These are phyloP conservation scores for Hypselothyrea guttata DNA, from an alignment of 2,888 invertebrate genomes.

Conservation along the genomic window DNA sequence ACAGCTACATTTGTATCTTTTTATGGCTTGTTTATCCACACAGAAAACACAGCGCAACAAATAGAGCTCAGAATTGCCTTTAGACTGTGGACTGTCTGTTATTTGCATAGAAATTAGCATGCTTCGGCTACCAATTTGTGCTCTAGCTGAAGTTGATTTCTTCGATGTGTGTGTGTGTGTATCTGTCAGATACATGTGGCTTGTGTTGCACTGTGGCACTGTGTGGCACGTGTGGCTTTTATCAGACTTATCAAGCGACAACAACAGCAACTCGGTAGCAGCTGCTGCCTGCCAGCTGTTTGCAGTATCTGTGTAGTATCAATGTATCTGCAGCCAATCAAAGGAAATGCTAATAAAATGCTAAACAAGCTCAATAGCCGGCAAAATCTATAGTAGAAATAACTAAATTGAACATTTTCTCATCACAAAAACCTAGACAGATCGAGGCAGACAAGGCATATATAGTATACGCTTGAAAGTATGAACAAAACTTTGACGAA, in stretches of 20 bases:
- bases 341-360: conserved; percentile 55
- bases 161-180: too few relatives aligned
- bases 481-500: background rate
- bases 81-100: conserved; percentile 3
- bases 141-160: too few relatives aligned
- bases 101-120: conserved; percentile 43
- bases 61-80: conserved; percentile 32
- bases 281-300: conserved; percentile 9
- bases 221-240: too few relatives aligned
- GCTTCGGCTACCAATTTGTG: background rate
- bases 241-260: background rate
- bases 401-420: too few relatives aligned
- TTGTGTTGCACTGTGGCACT: too few relatives aligned
- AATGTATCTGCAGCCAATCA: conserved; percentile 45
- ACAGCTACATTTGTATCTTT: conserved; percentile 20
- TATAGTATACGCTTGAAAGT: background rate
- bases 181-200: too few relatives aligned
- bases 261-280: too few relatives aligned
- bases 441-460: too few relatives aligned
- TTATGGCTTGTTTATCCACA: conserved; percentile 1
- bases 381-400: too few relatives aligned
- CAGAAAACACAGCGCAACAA: conserved; percentile 30
- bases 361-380: conserved; percentile 58
- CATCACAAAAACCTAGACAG: too few relatives aligned
- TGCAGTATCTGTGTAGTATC: too few relatives aligned